A percentile compares a stretch with the other conserved stretches of the same genome.
phyloP scores from a whole-genome alignment of 2,888 invertebrate genomes.

The Xanthia togata region DNA sequence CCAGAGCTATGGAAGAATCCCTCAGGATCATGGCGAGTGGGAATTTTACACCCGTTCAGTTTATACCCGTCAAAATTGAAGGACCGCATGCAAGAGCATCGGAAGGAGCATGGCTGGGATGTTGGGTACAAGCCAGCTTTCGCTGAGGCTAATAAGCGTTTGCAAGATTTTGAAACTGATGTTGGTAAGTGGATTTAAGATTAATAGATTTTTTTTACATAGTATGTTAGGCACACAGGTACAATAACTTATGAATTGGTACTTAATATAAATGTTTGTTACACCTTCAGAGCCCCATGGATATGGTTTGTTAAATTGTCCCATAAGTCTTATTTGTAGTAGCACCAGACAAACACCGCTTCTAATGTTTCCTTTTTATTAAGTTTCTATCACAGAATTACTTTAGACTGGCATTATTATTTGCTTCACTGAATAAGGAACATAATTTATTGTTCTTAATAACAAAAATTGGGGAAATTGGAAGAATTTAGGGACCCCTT shows the following conservation, averaged over 20 bases:
- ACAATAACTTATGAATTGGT: background rate
- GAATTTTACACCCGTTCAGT: constrained; percentile 95
- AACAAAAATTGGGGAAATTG: background rate
- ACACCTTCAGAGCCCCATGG: background rate
- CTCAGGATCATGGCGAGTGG: constrained; percentile 95
- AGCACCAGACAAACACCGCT: background rate
- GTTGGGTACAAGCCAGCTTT: constrained; percentile 94
- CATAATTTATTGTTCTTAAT: no score
- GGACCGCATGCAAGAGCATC: constrained; percentile 95
- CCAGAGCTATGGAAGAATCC: constrained; percentile 96
- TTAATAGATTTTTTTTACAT: background rate
- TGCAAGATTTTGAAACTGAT: constrained; percentile 94
- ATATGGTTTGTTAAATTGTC: background rate
- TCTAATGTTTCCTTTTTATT: background rate
- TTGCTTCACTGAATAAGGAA: background rate
- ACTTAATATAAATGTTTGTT: background rate
- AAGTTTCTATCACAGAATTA: background rate
- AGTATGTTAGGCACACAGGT: background rate
- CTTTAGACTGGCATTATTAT: background rate
- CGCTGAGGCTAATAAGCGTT: constrained; percentile 94
- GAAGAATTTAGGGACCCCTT: no score
- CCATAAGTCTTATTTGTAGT: background rate
- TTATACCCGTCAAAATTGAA: constrained; percentile 96
- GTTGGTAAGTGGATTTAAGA: constrained; percentile 81
- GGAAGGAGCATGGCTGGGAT: constrained; percentile 96